Base-by-base conservation (phyloP, 2,797 vertebrate species). In the Notamacropus eugenii region DNA sequence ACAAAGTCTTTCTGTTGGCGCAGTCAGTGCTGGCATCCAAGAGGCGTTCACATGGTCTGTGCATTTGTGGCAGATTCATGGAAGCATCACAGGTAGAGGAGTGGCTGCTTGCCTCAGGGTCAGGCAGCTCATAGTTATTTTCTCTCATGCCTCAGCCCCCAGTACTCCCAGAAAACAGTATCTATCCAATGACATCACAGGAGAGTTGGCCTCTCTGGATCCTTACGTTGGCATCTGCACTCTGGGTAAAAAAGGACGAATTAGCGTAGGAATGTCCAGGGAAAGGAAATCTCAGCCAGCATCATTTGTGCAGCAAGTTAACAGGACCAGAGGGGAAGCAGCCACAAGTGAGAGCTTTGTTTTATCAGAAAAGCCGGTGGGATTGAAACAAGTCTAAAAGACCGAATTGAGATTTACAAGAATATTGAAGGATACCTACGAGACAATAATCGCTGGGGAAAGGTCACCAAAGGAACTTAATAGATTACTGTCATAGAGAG, bases 391-490 rank as follows among this genome's bases (percentile, higher is more conserved):
- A 92, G 22, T 55, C 50, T 95, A 54, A 27, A 90, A 94, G 22
- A 52, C 57, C 94, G 93, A 96, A 93, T 95, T 93, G 94, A 62
- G 56, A 19, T 91, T 93, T 31, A 50, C 24, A 13, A 91, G 96
- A 55, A 94, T 82, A 94, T 90, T 95, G 92, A 0, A 24, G 56
- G 82, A 55, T 93, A n/a, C 94, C 27, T 95, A 9, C 94, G 74
- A 96, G 92, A 93, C 94, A 97, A n/a, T 57, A 95, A 29, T 96
- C 96, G 82, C 90, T 95, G 14, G 0, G 93, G 94, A 97, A 82
- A 50, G 91, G 31, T 96, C 87, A 94, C 46, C 59, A 92, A 67
- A n/a, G 94, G 62, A 95, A 82, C 52, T 93, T 93, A 46, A 95
- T 19, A 95, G 92, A 93, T 93, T 93, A 92, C 34, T 87, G 22